Evolutionary conservation across 2,888 invertebrate genomes (phyloP).

Genomic region (Cheilosia grossa): DNA sequence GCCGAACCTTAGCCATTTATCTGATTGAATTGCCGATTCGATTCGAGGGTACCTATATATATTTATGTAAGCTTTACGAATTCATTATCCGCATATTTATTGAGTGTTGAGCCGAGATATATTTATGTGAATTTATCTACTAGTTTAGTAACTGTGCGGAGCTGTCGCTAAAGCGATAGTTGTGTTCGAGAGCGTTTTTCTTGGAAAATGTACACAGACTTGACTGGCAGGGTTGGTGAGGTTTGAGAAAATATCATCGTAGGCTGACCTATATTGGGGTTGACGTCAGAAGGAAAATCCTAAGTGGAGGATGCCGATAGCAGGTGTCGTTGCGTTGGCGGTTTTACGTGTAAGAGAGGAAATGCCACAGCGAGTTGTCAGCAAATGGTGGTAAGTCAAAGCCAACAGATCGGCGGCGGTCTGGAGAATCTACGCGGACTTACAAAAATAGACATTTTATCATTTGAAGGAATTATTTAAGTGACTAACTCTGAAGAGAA

Average conservation of each 20-base stretch:
- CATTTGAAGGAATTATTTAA: no score
- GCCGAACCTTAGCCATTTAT: constrained; percentile 57
- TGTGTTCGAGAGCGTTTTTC: constrained; percentile 51
- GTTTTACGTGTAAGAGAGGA: background rate
- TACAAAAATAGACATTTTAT: no score
- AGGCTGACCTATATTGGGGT: constrained; percentile 43
- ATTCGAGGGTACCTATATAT: constrained; percentile 28
- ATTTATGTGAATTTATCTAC: constrained; percentile 64
- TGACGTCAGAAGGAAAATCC: constrained; percentile 61
- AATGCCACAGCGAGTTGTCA: constrained; percentile 14
- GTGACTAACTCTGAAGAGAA: no score
- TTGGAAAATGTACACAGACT: constrained; percentile 24
- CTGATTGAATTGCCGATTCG: constrained; percentile 68
- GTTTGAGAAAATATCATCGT: constrained; percentile 13
- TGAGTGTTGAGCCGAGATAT: constrained; percentile 62
- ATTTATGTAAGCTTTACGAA: constrained; percentile 65
- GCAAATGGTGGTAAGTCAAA: background rate
- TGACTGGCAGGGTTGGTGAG: constrained; percentile 10
- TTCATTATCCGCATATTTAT: constrained; percentile 68
- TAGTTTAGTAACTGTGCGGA: constrained; percentile 62
- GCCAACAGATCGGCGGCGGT: no score
- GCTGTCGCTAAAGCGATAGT: constrained; percentile 56
- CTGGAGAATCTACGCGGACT: no score
- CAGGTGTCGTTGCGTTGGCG: constrained; percentile 2
- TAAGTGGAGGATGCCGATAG: constrained; percentile 26